Evolutionary conservation across 2,797 vertebrate species (phyloP).

Genomic region (Natrix natrix): DNA sequence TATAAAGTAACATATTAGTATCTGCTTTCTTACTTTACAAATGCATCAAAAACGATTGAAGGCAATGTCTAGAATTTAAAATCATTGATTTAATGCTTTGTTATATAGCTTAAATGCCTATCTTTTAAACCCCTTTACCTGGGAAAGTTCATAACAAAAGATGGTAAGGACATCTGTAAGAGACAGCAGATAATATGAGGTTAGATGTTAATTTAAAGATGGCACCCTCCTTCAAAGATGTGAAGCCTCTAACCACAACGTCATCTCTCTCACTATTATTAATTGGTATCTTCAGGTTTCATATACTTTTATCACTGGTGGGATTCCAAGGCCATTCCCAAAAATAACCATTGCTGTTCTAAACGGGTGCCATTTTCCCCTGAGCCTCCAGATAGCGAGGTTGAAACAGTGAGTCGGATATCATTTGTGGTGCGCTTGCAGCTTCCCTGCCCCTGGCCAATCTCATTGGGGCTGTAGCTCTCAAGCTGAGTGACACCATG

Average conservation of each 20-base stretch:
- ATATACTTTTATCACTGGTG: not conserved
- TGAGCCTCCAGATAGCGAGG: constrained; percentile 10
- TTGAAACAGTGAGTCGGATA: constrained; percentile 33
- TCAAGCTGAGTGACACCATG: constrained; percentile 37
- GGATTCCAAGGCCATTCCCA: not conserved
- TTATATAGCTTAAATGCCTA: not conserved
- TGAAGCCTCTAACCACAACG: not conserved
- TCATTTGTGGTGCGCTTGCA: constrained; percentile 11
- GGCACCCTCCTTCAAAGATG: not conserved
- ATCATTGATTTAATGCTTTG: not conserved
- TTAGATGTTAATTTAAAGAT: not conserved
- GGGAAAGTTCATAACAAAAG: not conserved
- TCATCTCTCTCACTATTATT: not conserved
- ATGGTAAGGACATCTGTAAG: not conserved
- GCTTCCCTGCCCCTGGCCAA: not conserved
- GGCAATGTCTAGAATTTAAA: not conserved
- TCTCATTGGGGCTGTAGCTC: constrained; percentile 22
- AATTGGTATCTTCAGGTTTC: not conserved
- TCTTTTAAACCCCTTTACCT: not conserved
- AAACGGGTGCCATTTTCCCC: constrained; percentile 16
- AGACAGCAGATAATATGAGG: not conserved
- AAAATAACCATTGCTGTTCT: constrained; percentile 24
- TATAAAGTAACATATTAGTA: not conserved
- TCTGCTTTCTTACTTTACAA: not conserved
- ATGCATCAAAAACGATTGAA: not conserved